These are phyloP conservation scores for Sturnira hondurensis DNA, from an alignment of 2,113 vertebrate genomes.

Conservation along the genomic window DNA sequence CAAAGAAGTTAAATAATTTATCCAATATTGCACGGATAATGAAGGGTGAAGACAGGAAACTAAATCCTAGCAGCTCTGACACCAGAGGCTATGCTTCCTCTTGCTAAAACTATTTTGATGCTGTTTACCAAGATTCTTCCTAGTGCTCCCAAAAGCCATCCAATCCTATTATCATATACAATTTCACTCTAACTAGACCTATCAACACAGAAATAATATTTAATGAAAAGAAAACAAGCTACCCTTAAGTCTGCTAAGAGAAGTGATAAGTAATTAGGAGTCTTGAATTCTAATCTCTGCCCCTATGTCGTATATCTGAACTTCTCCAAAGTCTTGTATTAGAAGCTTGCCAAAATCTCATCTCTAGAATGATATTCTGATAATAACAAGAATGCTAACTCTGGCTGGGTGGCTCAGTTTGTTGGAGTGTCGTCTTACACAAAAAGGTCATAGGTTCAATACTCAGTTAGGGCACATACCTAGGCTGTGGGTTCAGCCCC, in stretches of 20 bases:
- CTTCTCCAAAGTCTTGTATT: not conserved
- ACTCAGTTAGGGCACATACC: no score
- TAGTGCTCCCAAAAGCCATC: not conserved
- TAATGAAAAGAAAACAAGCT: not conserved
- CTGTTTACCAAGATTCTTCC: not conserved
- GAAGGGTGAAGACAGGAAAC: not conserved
- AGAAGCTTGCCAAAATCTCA: not conserved
- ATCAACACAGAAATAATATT: not conserved
- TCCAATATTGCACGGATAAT: not conserved
- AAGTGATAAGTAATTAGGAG: not conserved
- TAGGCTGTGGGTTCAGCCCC: no score
- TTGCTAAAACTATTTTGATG: not conserved
- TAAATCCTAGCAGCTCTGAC: not conserved
- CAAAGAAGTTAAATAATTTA: not conserved
- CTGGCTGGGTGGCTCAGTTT: no score
- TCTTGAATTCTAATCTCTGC: not conserved
- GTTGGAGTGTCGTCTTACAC: no score
- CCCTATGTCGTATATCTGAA: not conserved
- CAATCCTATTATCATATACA: not conserved
- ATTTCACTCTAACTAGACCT: not conserved
- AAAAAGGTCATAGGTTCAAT: no score
- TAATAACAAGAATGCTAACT: not conserved
- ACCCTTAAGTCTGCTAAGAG: not conserved
- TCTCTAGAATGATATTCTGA: not conserved
- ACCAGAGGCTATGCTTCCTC: not conserved